A percentile compares a stretch with the other conserved stretches of the same genome.
phyloP scores from a whole-genome alignment of 1,140 invertebrate genomes.

The Drosophila elegans region DNA sequence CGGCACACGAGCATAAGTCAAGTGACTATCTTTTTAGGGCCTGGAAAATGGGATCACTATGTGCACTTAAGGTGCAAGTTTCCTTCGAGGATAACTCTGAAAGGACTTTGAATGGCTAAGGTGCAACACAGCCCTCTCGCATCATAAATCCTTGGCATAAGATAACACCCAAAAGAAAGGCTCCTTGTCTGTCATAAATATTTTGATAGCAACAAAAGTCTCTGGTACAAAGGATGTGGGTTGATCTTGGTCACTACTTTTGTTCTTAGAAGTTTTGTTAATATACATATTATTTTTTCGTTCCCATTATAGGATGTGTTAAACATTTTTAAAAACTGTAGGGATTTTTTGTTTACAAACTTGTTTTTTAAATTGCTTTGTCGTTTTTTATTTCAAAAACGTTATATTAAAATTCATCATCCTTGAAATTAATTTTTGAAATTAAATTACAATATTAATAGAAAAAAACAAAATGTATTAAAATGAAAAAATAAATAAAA shows the following conservation, averaged over 20 bases:
- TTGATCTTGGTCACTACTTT: conserved; percentile 8
- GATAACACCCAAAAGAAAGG: not conserved
- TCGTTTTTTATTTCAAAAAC: too few relatives aligned
- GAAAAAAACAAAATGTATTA: too few relatives aligned
- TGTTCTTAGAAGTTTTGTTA: too few relatives aligned
- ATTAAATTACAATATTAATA: too few relatives aligned
- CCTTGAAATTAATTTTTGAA: too few relatives aligned
- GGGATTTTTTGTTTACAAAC: too few relatives aligned
- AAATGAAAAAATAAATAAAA: too few relatives aligned
- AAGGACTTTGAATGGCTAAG: not conserved
- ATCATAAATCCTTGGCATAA: not conserved
- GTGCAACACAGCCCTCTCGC: not conserved
- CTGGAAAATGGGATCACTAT: conserved; percentile 9
- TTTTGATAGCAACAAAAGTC: not conserved
- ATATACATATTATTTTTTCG: too few relatives aligned
- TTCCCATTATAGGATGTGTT: too few relatives aligned
- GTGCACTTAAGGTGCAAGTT: conserved; percentile 2
- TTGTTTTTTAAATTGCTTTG: not conserved
- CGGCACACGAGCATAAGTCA: conserved; percentile 25
- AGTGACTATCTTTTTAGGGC: conserved; percentile 18
- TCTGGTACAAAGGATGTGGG: not conserved
- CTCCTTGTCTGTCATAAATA: conserved; percentile 1
- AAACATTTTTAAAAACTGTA: too few relatives aligned
- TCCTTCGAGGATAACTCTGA: not conserved
- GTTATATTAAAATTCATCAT: too few relatives aligned